phyloP scores from a whole-genome alignment of 1,140 invertebrate genomes.

The Drosophila navojoa region DNA sequence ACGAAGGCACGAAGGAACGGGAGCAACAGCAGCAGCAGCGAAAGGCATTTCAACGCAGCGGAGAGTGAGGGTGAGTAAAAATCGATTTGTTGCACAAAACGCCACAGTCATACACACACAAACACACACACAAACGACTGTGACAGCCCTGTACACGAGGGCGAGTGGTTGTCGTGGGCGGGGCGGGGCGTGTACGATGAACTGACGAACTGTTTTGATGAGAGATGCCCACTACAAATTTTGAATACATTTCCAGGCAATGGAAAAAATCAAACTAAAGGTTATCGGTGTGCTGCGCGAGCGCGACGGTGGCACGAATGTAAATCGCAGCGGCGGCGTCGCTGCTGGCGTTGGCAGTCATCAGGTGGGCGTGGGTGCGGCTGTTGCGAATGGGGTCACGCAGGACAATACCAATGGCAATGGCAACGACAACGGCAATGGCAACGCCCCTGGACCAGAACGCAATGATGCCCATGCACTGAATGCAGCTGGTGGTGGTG shows the following conservation, averaged over 20 bases:
- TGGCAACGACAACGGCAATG: slow-evolving; percentile 43
- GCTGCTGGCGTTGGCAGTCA: slow-evolving; percentile 48
- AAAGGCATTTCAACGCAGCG: slow-evolving; percentile 60
- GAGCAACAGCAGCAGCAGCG: slow-evolving; percentile 58
- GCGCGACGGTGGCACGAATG: slow-evolving; percentile 71
- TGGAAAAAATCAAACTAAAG: slow-evolving; percentile 82
- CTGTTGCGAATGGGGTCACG: slow-evolving; percentile 64
- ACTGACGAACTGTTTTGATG: slow-evolving; percentile 45
- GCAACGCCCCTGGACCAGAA: slow-evolving; percentile 60
- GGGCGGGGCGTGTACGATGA: slow-evolving; percentile 31
- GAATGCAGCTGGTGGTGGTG: slow-evolving; percentile 16
- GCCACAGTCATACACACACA: slow-evolving; percentile 29
- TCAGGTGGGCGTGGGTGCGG: slow-evolving; percentile 71
- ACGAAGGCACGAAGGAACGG: slow-evolving; percentile 48
- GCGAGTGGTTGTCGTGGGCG: slow-evolving; percentile 47
- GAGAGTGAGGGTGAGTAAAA: slow-evolving; percentile 78
- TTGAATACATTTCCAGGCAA: slow-evolving; percentile 59
- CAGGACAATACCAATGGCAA: slow-evolving; percentile 68
- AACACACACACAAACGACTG: slow-evolving; percentile 40
- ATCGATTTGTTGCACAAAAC: slow-evolving; percentile 81
- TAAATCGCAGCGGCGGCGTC: slow-evolving; percentile 52
- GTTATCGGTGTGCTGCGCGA: slow-evolving; percentile 80
- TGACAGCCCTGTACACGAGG: slow-evolving; percentile 60
- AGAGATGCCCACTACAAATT: slow-evolving; percentile 37
- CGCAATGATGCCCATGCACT: slow-evolving; percentile 44